Conservation (phyloP, 23 tunicate genomes). For the Aplidium turbinatum region DNA sequence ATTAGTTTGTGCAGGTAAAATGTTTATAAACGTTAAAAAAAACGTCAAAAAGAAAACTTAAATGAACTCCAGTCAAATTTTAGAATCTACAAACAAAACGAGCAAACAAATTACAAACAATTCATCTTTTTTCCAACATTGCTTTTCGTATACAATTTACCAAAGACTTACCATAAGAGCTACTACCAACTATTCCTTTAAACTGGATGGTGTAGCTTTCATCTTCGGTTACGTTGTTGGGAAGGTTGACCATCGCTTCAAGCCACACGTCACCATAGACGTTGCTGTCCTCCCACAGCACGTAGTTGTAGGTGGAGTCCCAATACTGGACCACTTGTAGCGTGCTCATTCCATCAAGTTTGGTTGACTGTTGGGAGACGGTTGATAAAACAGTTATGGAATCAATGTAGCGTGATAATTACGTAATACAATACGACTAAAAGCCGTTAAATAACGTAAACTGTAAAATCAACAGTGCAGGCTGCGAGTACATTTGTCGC, state of each 20-base stretch:
- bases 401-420: too few species aligned
- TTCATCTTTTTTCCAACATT: neutral
- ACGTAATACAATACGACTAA: too few species aligned
- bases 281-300: constrained; percentile 63
- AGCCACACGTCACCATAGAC: constrained; percentile 83
- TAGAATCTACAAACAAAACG: neutral
- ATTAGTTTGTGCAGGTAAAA: too few species aligned
- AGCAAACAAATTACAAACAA: neutral
- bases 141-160: neutral
- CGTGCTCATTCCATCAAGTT: constrained; percentile 55
- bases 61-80: too few species aligned
- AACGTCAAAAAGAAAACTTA: too few species aligned
- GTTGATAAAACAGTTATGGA: too few species aligned
- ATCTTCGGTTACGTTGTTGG: constrained; percentile 89
- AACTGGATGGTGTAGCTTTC: constrained; percentile 57
- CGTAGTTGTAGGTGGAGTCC: constrained; percentile 65
- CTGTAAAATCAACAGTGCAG: too few species aligned
- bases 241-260: constrained; percentile 91
- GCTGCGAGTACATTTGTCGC: too few species aligned
- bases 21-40: constrained; percentile 1
- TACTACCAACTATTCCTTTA: constrained; percentile 69
- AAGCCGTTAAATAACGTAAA: too few species aligned
- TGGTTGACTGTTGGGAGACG: constrained; percentile 13
- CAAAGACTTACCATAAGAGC: constrained; percentile 64
- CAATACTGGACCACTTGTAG: constrained; percentile 87